phyloP scores from a whole-genome alignment of 2,888 invertebrate species.

The Deilephila elpenor region DNA sequence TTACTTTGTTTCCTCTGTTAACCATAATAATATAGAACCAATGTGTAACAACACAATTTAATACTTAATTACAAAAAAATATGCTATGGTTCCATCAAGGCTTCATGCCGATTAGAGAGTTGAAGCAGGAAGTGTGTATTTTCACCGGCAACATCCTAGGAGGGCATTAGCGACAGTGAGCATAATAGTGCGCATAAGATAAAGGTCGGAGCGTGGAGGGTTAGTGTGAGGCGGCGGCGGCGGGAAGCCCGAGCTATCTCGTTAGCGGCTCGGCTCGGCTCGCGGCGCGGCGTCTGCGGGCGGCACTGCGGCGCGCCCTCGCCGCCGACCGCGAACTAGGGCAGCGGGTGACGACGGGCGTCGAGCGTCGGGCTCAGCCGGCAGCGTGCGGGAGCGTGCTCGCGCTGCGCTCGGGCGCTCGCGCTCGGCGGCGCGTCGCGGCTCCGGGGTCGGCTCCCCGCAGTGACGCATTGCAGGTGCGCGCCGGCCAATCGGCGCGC shows the following conservation, averaged over 20 bases:
- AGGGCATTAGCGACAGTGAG: background rate
- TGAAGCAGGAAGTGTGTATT: background rate
- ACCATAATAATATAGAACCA: background rate
- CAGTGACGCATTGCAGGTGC: conserved; percentile 95
- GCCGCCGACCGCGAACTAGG: conserved; percentile 65
- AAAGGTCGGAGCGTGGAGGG: conserved; percentile 14
- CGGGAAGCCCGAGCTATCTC: conserved; percentile 57
- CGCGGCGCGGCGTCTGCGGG: conserved; percentile 57
- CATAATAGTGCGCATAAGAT: conserved; percentile 4
- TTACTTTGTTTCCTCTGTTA: background rate
- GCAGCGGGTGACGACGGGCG: conserved; percentile 57
- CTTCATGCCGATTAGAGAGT: background rate
- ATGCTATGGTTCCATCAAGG: background rate
- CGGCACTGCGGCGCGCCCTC: conserved; percentile 60
- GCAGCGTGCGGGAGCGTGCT: conserved; percentile 48
- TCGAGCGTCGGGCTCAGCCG: conserved; percentile 52
- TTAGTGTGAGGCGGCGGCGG: conserved; percentile 39
- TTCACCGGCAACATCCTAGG: background rate
- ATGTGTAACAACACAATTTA: too few relatives aligned
- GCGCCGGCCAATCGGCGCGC: conserved; percentile 91
- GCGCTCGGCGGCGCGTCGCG: conserved; percentile 45
- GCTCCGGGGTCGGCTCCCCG: conserved; percentile 68
- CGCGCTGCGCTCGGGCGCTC: conserved; percentile 47
- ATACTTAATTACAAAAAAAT: background rate
- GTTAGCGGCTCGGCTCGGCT: conserved; percentile 56